Evolutionary conservation across 2,113 vertebrate species (phyloP).

Genomic region (Cyphomyrus plagiostoma): DNA sequence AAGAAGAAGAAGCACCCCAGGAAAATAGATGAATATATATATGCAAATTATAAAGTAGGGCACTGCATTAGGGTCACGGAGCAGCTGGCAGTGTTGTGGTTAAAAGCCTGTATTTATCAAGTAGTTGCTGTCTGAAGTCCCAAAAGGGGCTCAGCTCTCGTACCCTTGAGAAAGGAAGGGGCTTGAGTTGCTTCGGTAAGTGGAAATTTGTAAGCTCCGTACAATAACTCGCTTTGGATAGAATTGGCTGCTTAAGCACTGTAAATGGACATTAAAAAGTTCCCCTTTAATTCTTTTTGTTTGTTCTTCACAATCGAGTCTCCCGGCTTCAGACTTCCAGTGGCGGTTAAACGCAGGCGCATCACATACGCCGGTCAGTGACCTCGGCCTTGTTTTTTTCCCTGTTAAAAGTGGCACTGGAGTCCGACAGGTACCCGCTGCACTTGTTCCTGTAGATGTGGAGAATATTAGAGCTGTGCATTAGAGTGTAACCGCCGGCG

Average conservation of each 20-base stretch:
- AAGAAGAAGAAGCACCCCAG: background rate
- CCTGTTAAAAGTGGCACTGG: background rate
- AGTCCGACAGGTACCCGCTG: background rate
- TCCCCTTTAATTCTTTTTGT: background rate
- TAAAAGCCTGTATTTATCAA: constrained; percentile 7
- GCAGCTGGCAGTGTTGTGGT: background rate
- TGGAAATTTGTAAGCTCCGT: background rate
- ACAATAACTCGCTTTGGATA: background rate
- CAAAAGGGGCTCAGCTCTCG: background rate
- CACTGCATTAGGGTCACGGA: background rate
- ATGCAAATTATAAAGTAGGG: constrained; percentile 4
- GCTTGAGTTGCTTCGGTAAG: background rate
- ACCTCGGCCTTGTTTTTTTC: background rate
- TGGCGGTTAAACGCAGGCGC: background rate
- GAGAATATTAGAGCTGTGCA: background rate
- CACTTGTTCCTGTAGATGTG: background rate
- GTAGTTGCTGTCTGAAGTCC: background rate
- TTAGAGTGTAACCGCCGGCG: background rate
- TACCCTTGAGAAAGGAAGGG: background rate
- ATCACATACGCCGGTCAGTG: too few species aligned
- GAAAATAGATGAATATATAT: background rate
- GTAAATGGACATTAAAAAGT: background rate
- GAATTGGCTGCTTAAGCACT: background rate
- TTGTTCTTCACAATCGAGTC: background rate
- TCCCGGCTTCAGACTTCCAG: background rate